These are phyloP conservation scores for Chydorus sphaericus DNA, from an alignment of 2,888 invertebrate species.

Conservation along the genomic window DNA sequence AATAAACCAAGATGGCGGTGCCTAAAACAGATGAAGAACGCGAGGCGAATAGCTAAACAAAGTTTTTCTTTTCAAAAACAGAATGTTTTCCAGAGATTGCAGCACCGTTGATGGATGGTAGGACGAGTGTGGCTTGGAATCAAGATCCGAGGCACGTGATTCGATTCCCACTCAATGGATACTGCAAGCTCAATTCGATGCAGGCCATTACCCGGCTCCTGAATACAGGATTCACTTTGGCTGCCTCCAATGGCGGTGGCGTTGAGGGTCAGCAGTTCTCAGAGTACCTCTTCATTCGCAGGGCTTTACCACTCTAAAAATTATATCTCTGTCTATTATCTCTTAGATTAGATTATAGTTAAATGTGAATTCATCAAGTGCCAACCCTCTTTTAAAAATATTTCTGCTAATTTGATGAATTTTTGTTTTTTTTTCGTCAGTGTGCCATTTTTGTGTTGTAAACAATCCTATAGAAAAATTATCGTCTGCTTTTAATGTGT, in stretches of 20 bases:
- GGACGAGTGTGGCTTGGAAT: slow-evolving; percentile 66
- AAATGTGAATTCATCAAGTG: not conserved
- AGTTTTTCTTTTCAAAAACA: no score
- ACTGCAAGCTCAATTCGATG: slow-evolving; percentile 77
- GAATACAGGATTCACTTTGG: slow-evolving; percentile 60
- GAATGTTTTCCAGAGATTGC: slow-evolving; percentile 44
- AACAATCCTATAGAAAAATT: no score
- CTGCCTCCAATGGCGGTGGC: slow-evolving; percentile 71
- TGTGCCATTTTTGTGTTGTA: no score
- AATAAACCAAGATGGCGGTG: no score
- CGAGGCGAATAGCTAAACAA: no score
- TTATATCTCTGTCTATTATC: no score
- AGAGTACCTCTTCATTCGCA: slow-evolving; percentile 65
- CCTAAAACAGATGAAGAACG: no score
- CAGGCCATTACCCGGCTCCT: slow-evolving; percentile 69
- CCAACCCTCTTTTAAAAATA: no score
- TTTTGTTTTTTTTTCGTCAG: no score
- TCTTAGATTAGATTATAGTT: not conserved
- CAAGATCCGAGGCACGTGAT: slow-evolving; percentile 67
- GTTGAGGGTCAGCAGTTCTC: slow-evolving; percentile 81
- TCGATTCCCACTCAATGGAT: slow-evolving; percentile 71
- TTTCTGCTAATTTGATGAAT: no score
- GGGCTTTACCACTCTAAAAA: slow-evolving; percentile 25
- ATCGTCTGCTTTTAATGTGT: no score
- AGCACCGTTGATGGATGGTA: slow-evolving; percentile 61